Percentiles rank a stretch among this genome's conserved stretches.
Conservation (phyloP, 2,113 vertebrate species). For the Clarias magur region DNA sequence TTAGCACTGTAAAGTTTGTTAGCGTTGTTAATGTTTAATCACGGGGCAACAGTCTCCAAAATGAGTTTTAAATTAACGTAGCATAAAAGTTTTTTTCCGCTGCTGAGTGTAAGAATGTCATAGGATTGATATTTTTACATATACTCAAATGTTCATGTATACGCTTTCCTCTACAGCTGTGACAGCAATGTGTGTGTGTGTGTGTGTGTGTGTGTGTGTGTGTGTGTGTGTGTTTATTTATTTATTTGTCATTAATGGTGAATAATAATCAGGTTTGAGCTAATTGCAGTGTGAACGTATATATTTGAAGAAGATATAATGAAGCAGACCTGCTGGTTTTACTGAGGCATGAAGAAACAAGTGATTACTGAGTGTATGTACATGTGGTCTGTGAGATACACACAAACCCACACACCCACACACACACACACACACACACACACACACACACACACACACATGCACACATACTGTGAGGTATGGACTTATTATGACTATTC, state of each 20-base stretch:
- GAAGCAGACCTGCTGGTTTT: slow-evolving; percentile 53
- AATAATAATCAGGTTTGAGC: slow-evolving; percentile 53
- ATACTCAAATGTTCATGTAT: background rate
- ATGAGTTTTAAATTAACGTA: background rate
- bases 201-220: background rate
- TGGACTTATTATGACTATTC: slow-evolving; percentile 61
- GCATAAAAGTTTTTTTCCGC: background rate
- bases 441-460: slow-evolving; percentile 37
- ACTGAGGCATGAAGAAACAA: background rate
- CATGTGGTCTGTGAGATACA: slow-evolving; percentile 44
- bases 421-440: slow-evolving; percentile 19
- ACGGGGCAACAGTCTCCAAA: background rate
- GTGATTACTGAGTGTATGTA: slow-evolving; percentile 5
- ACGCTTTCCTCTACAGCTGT: slow-evolving; percentile 18
- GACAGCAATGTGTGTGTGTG: background rate
- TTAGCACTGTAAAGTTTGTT: background rate
- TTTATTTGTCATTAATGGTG: slow-evolving; percentile 5
- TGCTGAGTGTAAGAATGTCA: background rate
- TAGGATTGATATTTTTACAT: background rate
- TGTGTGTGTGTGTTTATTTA: no score
- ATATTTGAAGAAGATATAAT: slow-evolving; percentile 7
- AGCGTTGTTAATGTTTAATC: background rate
- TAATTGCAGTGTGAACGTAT: slow-evolving; percentile 43
- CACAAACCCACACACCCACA: slow-evolving; percentile 31
- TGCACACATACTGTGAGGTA: slow-evolving; percentile 29